Evolutionary conservation across 2,113 vertebrate species (phyloP).

Genomic region (Pelecanoides urinatrix): DNA sequence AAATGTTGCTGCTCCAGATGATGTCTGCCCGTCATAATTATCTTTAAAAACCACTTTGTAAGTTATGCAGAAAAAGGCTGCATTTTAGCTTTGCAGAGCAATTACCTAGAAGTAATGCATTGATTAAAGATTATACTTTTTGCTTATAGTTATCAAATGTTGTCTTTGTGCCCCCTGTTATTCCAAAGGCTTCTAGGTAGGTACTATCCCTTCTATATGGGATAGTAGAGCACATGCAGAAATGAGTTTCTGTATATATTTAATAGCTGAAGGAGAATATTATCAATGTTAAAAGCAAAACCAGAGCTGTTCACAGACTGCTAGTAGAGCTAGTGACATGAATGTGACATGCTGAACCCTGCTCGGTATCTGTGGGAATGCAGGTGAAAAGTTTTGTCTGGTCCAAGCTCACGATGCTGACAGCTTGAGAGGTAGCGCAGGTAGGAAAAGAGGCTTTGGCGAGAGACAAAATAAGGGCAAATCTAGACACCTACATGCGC

Average conservation of each 20-base stretch:
- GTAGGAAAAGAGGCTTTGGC: neutral
- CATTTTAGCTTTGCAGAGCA: neutral
- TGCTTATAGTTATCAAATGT: neutral
- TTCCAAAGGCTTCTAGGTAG: neutral
- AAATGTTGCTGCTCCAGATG: neutral
- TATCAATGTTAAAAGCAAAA: neutral
- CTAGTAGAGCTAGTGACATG: neutral
- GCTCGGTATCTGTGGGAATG: neutral
- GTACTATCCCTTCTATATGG: no score
- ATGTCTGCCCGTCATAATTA: neutral
- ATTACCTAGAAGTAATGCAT: neutral
- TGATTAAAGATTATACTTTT: neutral
- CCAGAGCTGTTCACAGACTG: neutral
- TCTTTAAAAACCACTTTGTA: neutral
- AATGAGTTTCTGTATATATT: neutral
- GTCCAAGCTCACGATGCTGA: neutral
- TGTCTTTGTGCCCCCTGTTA: neutral
- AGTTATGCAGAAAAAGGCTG: neutral
- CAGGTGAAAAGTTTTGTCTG: neutral
- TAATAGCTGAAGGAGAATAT: neutral
- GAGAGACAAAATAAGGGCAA: neutral
- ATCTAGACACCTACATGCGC: rapidly evolving
- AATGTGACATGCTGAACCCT: neutral
- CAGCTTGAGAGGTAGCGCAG: neutral
- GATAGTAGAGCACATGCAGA: neutral